These are phyloP conservation scores for Pammene fasciana DNA, from an alignment of 2,888 invertebrate genomes.

Conservation along the genomic window DNA sequence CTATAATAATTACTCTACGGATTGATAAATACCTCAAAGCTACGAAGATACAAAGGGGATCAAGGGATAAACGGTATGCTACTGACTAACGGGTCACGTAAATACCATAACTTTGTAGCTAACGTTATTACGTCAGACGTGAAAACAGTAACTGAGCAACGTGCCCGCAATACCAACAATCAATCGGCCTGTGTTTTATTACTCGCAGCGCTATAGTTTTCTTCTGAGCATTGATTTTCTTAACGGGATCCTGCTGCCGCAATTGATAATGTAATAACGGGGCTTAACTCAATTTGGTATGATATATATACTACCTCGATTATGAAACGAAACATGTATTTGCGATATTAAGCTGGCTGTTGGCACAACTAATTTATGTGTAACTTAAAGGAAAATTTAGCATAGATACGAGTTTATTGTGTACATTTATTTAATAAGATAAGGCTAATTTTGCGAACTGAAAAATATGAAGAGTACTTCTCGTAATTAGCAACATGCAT, in stretches of 20 bases:
- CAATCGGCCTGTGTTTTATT: constrained; percentile 79
- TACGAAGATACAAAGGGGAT: constrained; percentile 52
- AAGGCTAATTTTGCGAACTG: background rate
- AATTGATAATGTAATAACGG: constrained; percentile 42
- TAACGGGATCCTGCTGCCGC: constrained; percentile 45
- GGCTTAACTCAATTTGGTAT: constrained; percentile 25
- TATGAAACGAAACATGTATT: constrained; percentile 13
- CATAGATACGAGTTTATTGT: background rate
- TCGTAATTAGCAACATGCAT: too few species aligned
- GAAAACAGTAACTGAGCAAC: constrained; percentile 81
- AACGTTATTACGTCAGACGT: constrained; percentile 81
- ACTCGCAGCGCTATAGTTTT: constrained; percentile 56
- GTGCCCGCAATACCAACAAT: constrained; percentile 81
- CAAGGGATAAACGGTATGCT: constrained; percentile 55
- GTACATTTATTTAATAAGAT: background rate
- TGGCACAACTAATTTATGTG: background rate
- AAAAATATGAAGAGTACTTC: background rate
- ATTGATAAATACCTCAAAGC: constrained; percentile 45
- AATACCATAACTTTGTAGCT: constrained; percentile 78
- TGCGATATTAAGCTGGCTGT: background rate
- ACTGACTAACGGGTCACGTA: constrained; percentile 73
- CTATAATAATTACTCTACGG: constrained; percentile 32
- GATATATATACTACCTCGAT: constrained; percentile 7
- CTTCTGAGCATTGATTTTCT: constrained; percentile 60
- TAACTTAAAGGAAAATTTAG: background rate